phyloP scores from a whole-genome alignment of 2,888 invertebrate species.

The Aphodius granarius region DNA sequence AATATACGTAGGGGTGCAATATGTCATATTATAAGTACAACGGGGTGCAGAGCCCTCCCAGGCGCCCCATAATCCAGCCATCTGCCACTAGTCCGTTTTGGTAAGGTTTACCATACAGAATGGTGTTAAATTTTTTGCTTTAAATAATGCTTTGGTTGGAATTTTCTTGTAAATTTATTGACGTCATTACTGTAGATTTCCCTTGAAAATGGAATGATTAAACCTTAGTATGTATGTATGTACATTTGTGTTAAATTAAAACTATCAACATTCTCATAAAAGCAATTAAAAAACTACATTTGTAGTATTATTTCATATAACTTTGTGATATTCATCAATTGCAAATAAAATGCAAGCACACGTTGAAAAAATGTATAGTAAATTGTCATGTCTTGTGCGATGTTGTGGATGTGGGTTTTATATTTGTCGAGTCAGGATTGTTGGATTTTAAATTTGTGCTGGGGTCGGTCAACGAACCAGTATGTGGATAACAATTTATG shows the following conservation, averaged over 20 bases:
- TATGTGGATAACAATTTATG: not conserved
- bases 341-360: too few species aligned
- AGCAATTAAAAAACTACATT: too few species aligned
- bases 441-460: not conserved
- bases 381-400: not conserved
- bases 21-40: constrained; percentile 15
- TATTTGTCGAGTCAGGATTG: not conserved
- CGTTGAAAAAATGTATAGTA: not conserved
- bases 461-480: not conserved
- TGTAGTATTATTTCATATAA: too few species aligned
- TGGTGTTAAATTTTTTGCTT: not conserved
- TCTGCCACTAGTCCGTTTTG: constrained; percentile 49
- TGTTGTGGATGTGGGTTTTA: not conserved
- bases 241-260: not conserved
- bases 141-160: not conserved
- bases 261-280: too few species aligned
- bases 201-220: too few species aligned
- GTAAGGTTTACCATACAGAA: constrained; percentile 38
- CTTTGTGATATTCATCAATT: too few species aligned
- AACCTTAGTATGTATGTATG: not conserved
- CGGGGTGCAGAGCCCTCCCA: constrained; percentile 42
- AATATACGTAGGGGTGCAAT: not conserved
- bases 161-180: not conserved
- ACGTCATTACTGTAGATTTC: not conserved
- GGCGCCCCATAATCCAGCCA: constrained; percentile 43